Conservation (phyloP, 2,797 vertebrate genomes). For the Notamacropus eugenii region DNA sequence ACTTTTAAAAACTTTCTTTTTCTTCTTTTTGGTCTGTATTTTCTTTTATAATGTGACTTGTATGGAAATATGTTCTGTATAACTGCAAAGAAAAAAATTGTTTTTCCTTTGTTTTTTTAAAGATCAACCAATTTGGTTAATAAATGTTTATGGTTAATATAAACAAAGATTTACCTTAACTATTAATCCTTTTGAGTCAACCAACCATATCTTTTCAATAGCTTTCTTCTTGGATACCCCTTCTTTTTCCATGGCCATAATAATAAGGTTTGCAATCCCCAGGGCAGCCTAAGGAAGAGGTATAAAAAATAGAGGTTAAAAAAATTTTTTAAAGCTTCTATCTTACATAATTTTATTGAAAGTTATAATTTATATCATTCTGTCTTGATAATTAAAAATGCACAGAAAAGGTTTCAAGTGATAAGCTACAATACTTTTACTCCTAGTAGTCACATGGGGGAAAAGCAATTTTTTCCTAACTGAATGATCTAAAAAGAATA, state of each 20-base stretch:
- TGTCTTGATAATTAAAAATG: constrained; percentile 12
- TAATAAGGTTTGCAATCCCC: constrained; percentile 95
- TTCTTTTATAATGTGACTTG: not conserved
- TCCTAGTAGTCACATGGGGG: not conserved
- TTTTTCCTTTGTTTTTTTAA: not conserved
- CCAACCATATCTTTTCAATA: constrained; percentile 96
- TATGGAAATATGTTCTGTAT: not conserved
- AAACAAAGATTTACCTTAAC: constrained; percentile 90
- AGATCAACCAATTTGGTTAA: not conserved
- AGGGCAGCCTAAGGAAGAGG: constrained; percentile 91
- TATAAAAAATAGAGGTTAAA: constrained; percentile 20
- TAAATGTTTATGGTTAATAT: constrained; percentile 40
- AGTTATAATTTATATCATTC: not conserved
- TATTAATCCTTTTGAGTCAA: constrained; percentile 97
- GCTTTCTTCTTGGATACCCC: constrained; percentile 88
- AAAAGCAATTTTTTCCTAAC: constrained; percentile 54
- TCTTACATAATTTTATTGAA: not conserved
- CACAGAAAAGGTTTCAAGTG: constrained; percentile 5
- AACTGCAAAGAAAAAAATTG: not conserved
- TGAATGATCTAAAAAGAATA: constrained; percentile 35
- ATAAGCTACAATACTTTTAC: not conserved
- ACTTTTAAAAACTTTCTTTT: not conserved
- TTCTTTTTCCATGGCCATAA: constrained; percentile 98
- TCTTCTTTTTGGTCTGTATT: not conserved
- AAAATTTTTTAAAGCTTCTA: not conserved